Conservation (phyloP, 2,797 vertebrate species). For the Takifugu rubripes region DNA sequence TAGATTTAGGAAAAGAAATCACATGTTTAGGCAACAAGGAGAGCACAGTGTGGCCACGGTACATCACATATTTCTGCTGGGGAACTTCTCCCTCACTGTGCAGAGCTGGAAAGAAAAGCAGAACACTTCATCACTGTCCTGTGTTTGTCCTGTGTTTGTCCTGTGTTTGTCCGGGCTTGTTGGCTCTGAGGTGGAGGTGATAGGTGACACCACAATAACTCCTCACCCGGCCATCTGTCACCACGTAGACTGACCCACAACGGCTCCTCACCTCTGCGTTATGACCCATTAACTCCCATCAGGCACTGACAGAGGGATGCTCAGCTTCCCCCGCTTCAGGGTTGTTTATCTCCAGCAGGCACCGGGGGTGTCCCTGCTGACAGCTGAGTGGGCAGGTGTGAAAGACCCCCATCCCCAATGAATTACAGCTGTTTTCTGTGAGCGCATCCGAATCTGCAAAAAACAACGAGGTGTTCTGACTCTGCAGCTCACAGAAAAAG, state of each 20-base stretch:
- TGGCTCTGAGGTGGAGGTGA: conserved; percentile 6
- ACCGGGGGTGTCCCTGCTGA: conserved; percentile 2
- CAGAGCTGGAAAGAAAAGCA: not conserved
- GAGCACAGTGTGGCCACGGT: too few species aligned
- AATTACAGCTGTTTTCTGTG: not conserved
- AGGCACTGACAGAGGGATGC: conserved; percentile 8
- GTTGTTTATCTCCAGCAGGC: conserved; percentile 4
- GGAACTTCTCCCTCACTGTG: not conserved
- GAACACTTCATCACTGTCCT: not conserved
- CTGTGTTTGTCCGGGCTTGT: conserved; percentile 18
- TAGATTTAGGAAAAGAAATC: too few species aligned
- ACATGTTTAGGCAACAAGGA: too few species aligned
- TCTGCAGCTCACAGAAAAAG: not conserved
- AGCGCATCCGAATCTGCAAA: not conserved
- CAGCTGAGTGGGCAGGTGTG: conserved; percentile 8
- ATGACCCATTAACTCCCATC: conserved; percentile 44
- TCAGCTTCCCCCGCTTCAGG: not conserved
- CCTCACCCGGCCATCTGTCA: conserved; percentile 44
- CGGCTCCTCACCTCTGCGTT: conserved; percentile 33
- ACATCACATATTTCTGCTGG: not conserved
- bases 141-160: conserved; percentile 27
- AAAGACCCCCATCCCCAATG: conserved; percentile 1
- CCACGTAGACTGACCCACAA: conserved; percentile 17
- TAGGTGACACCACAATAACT: conserved; percentile 12
- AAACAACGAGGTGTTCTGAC: too few species aligned